Conservation (phyloP, 2,797 vertebrate genomes). For the Bradypodion pumilum region DNA sequence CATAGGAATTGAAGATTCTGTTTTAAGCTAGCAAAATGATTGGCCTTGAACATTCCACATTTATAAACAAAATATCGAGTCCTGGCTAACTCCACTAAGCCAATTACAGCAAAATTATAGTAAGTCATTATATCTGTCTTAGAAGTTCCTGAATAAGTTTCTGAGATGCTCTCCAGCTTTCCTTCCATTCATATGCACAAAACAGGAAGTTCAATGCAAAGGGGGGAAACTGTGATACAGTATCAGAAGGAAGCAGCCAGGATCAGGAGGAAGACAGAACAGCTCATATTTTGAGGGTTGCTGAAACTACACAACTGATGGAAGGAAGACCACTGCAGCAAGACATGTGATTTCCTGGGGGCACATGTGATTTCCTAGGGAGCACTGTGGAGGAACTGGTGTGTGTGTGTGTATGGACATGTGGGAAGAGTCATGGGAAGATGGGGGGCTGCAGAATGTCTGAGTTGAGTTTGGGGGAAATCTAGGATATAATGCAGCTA, state of each 20-base stretch:
- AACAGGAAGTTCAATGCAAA: neutral
- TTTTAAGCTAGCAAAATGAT: neutral
- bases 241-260: neutral
- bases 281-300: neutral
- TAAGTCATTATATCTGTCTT: too few relatives aligned
- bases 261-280: neutral
- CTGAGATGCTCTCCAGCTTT: too few relatives aligned
- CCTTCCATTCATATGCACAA: too few relatives aligned
- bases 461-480: too few relatives aligned
- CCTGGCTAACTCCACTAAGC: neutral
- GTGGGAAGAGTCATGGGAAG: too few relatives aligned
- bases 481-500: too few relatives aligned
- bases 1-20: neutral
- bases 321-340: too few relatives aligned
- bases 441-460: too few relatives aligned
- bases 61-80: neutral
- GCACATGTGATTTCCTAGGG: too few relatives aligned
- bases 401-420: too few relatives aligned
- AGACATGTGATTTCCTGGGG: too few relatives aligned
- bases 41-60: neutral
- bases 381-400: neutral
- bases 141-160: too few relatives aligned
- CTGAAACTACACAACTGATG: neutral
- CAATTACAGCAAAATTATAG: neutral
- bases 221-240: neutral